Base-by-base conservation (phyloP, 2,888 invertebrate species). In the Ptycholaimellus sp. region DNA sequence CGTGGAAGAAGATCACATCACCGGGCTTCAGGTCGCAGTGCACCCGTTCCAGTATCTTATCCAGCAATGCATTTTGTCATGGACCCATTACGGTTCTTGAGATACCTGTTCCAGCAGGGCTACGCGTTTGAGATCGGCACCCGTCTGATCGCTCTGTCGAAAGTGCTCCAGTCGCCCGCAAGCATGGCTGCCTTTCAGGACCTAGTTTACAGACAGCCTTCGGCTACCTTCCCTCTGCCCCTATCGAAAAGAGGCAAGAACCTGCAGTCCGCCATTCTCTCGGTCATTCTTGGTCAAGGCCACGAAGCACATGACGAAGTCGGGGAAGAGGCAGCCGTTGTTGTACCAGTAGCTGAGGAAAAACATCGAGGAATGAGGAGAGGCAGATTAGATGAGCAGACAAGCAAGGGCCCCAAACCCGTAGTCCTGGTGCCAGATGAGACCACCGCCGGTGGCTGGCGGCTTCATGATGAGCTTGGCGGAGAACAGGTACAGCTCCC, bases 381-480 rank as follows among this genome's bases (percentile, higher is more conserved):
- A 23, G 25, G 25, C n/a, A n/a, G n/a, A n/a, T n/a, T n/a, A n/a
- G n/a, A n/a, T n/a, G n/a, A 23, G 7, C 23, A 23, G 7, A 23
- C 11, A 29, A 13, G 29, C 5, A 9, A 13, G 19, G 20, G 9
- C 6, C 16, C 9, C n/a, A n/a, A 16, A 34, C 34, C 34, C 34
- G 25, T 34, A 36, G n/a, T 36, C 36, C n/a, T 36, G 36, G 18
- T 36, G 36, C 36, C 36, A 36, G 11, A 20, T 9, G 11, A 36
- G 11, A 9, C 7, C 30, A 3, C 30, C 36, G 7, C 30, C 36
- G 11, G 30, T 36, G 2, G 14, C 5, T 2, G 36, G 28, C 17
- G 7, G 23, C 17, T 36, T 36, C 19, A 22, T 14, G 9, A 36
- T 16, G 3, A 22, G 2, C 20, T 36, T 36, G 20, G 16, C 30